A percentile compares a stretch with the other conserved stretches of the same genome.
phyloP scores from a whole-genome alignment of 2,797 vertebrate species.

The Parambassis ranga region DNA sequence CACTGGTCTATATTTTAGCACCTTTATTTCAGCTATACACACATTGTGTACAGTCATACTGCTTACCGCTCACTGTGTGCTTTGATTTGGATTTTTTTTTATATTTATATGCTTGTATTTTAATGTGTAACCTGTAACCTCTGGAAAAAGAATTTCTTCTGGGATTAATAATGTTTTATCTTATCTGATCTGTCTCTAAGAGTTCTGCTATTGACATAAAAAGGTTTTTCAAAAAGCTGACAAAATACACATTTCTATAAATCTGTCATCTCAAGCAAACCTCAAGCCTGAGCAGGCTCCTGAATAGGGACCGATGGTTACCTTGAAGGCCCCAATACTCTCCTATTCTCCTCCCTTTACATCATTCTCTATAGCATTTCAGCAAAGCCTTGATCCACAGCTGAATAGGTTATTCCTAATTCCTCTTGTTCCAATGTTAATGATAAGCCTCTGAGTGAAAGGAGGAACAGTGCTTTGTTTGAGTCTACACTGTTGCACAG shows the following conservation, averaged over 20 bases:
- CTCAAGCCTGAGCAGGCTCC: neutral
- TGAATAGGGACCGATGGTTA: neutral
- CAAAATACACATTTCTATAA: neutral
- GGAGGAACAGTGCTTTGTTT: neutral
- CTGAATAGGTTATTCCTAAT: constrained; percentile 17
- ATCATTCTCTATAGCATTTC: neutral
- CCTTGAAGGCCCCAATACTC: constrained; percentile 3
- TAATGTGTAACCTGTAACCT: too few species aligned
- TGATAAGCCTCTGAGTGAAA: neutral
- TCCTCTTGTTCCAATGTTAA: constrained; percentile 1
- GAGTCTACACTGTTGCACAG: neutral
- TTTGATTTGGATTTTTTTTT: too few species aligned
- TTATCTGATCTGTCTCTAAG: too few species aligned
- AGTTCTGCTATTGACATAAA: too few species aligned
- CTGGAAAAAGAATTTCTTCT: too few species aligned
- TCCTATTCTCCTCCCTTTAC: neutral
- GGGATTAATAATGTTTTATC: too few species aligned
- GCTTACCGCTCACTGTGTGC: too few species aligned
- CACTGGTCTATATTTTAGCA: too few species aligned
- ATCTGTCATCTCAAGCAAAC: neutral
- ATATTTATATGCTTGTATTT: too few species aligned
- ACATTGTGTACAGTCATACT: too few species aligned
- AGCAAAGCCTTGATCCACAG: constrained; percentile 19
- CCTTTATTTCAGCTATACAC: too few species aligned
- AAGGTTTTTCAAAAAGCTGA: too few species aligned